A percentile compares a stretch with the other conserved stretches of the same genome.
phyloP scores from a whole-genome alignment of 2,888 invertebrate species.

The Drosophila acutilabella region DNA sequence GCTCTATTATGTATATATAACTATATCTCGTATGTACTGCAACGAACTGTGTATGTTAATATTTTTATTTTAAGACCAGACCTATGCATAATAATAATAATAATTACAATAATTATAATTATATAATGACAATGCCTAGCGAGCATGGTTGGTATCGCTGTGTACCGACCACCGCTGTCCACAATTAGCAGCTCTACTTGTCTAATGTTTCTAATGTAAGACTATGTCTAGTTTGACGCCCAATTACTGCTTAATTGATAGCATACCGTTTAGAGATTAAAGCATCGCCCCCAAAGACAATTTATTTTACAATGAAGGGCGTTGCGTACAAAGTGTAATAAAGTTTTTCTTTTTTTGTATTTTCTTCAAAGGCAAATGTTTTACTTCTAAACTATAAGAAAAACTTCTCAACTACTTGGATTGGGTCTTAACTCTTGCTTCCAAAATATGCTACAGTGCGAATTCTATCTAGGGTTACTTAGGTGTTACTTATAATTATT shows the following conservation, averaged over 20 bases:
- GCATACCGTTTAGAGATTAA: constrained; percentile 10
- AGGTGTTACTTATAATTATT: no score
- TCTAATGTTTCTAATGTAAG: constrained; percentile 45
- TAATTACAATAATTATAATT: constrained; percentile 9
- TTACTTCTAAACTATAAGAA: neutral
- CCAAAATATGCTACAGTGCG: no score
- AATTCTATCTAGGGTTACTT: no score
- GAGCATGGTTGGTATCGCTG: constrained; percentile 28
- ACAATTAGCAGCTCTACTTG: constrained; percentile 49
- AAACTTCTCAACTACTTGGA: no score
- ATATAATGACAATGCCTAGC: constrained; percentile 43
- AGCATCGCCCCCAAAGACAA: constrained; percentile 7
- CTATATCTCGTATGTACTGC: constrained; percentile 30
- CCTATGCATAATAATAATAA: constrained; percentile 38
- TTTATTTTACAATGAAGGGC: constrained; percentile 17
- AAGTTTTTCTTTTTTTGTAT: constrained; percentile 42
- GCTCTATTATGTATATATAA: constrained; percentile 31
- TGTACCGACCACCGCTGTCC: constrained; percentile 27
- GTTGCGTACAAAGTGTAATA: constrained; percentile 30
- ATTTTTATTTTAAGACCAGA: constrained; percentile 33
- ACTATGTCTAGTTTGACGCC: constrained; percentile 17
- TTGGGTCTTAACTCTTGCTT: no score
- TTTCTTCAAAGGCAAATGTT: constrained; percentile 33
- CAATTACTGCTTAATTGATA: constrained; percentile 18
- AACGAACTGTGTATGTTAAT: constrained; percentile 61